A percentile compares a stretch with the other conserved stretches of the same genome.
Conservation (phyloP, 2,888 invertebrate genomes). For the Anoncus sp. region DNA sequence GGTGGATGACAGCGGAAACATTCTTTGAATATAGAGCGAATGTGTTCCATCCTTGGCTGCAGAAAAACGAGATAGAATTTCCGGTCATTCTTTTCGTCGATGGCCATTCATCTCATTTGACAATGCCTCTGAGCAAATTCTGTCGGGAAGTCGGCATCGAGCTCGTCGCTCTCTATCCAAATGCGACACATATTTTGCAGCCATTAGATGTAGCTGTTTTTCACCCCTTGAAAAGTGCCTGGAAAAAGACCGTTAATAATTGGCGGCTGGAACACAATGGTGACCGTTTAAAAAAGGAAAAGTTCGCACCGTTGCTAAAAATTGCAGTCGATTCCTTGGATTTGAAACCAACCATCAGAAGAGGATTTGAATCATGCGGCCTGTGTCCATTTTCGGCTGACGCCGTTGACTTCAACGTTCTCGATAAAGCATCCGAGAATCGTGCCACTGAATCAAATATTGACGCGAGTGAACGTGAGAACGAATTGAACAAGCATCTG, state of each 20-base stretch:
- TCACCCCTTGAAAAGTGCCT: conserved; percentile 72
- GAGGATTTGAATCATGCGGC: conserved; percentile 53
- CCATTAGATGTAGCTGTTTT: conserved; percentile 78
- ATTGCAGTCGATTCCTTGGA: conserved; percentile 46
- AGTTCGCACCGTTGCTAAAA: conserved; percentile 70
- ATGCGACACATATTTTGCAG: conserved; percentile 78
- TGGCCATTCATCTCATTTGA: conserved; percentile 78
- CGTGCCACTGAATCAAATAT: neutral
- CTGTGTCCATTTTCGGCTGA: conserved; percentile 50
- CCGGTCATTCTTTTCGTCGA: conserved; percentile 79
- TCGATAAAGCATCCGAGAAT: conserved; percentile 16
- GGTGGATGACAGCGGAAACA: conserved; percentile 80
- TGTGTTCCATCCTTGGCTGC: conserved; percentile 76
- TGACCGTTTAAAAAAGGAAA: conserved; percentile 64
- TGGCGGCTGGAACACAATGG: conserved; percentile 70
- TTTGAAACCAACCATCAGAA: conserved; percentile 39
- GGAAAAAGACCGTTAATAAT: conserved; percentile 69
- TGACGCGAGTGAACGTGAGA: neutral
- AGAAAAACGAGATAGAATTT: conserved; percentile 70
- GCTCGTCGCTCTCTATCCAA: conserved; percentile 74
- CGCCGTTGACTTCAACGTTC: conserved; percentile 30
- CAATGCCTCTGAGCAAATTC: conserved; percentile 75
- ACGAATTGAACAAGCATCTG: neutral
- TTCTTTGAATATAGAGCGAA: conserved; percentile 79
- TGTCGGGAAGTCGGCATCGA: conserved; percentile 75